A percentile compares a stretch with the other conserved stretches of the same genome.
Evolutionary conservation across 2,113 vertebrate species (phyloP).

Genomic region (Pseudorectes ferrugineus): DNA sequence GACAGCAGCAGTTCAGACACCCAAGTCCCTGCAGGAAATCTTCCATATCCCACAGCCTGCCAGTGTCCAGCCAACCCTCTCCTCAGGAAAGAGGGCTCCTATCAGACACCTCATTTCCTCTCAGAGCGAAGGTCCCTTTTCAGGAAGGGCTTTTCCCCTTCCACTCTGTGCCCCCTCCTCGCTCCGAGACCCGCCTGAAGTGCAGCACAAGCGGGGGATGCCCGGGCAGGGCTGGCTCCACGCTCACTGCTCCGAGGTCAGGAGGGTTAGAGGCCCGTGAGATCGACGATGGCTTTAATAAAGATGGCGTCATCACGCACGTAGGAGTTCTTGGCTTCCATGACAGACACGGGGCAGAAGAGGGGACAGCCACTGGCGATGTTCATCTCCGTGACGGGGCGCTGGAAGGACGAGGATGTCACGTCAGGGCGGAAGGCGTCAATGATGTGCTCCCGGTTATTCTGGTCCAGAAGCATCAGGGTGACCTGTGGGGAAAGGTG

Average conservation of each 20-base stretch:
- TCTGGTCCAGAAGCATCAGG: slow-evolving; percentile 94
- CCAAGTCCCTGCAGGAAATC: background rate
- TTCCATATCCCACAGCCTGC: background rate
- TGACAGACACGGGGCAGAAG: slow-evolving; percentile 88
- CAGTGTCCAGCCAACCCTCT: background rate
- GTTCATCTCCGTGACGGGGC: slow-evolving; percentile 91
- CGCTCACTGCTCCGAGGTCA: slow-evolving; percentile 1
- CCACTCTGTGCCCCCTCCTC: background rate
- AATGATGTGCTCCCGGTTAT: slow-evolving; percentile 92
- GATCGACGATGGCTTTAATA: slow-evolving; percentile 95
- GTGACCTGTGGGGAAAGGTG: slow-evolving; percentile 80
- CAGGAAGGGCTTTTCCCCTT: background rate
- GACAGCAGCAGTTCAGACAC: background rate
- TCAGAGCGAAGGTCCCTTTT: background rate
- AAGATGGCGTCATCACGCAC: slow-evolving; percentile 91
- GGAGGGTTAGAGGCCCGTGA: slow-evolving; percentile 79
- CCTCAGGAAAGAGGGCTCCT: background rate
- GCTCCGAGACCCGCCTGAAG: background rate
- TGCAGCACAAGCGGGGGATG: background rate
- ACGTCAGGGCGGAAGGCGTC: slow-evolving; percentile 93
- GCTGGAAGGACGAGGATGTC: slow-evolving; percentile 90
- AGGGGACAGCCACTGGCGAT: slow-evolving; percentile 96
- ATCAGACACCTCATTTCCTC: background rate
- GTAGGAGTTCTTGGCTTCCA: slow-evolving; percentile 89
- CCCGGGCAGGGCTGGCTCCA: background rate